phyloP scores from a whole-genome alignment of 1,140 invertebrate species.

The Panagrolaimus sp. region DNA sequence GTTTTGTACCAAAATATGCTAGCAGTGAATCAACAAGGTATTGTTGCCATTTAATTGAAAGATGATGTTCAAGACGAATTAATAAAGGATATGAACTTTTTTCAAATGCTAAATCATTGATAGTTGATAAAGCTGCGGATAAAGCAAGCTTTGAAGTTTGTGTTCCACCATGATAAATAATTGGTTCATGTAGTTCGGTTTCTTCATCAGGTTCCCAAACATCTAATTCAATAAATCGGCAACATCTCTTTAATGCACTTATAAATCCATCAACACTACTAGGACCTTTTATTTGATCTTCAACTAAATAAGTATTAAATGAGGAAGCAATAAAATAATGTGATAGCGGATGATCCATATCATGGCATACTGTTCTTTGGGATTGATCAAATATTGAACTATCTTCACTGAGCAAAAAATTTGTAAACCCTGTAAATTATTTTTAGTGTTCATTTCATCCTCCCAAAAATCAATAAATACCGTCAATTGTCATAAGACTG shows the following conservation, averaged over 20 bases:
- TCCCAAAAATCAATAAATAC: slow-evolving; percentile 59
- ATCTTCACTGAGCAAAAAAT: slow-evolving; percentile 65
- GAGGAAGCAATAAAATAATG: slow-evolving; percentile 69
- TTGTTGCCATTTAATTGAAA: slow-evolving; percentile 47
- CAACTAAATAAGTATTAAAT: slow-evolving; percentile 68
- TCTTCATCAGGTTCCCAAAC: slow-evolving; percentile 64
- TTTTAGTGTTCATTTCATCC: slow-evolving; percentile 22
- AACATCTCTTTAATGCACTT: slow-evolving; percentile 56
- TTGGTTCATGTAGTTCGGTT: slow-evolving; percentile 64
- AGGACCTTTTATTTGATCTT: slow-evolving; percentile 65
- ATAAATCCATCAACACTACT: slow-evolving; percentile 64
- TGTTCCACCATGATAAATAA: slow-evolving; percentile 66
- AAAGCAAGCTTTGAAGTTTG: slow-evolving; percentile 66
- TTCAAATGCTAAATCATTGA: slow-evolving; percentile 66
- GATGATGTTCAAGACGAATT: slow-evolving; percentile 51
- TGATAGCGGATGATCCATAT: slow-evolving; percentile 67
- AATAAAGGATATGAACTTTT: slow-evolving; percentile 59
- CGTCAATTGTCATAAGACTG: slow-evolving; percentile 66
- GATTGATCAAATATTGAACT: slow-evolving; percentile 66
- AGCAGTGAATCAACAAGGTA: slow-evolving; percentile 39
- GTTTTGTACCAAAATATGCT: slow-evolving; percentile 34
- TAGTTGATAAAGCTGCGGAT: slow-evolving; percentile 64
- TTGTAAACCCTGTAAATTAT: slow-evolving; percentile 64
- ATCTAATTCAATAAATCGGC: slow-evolving; percentile 62
- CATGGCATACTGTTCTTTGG: slow-evolving; percentile 63